Conservation (phyloP, 2,113 vertebrate genomes). For the Crotophaga sulcirostris region DNA sequence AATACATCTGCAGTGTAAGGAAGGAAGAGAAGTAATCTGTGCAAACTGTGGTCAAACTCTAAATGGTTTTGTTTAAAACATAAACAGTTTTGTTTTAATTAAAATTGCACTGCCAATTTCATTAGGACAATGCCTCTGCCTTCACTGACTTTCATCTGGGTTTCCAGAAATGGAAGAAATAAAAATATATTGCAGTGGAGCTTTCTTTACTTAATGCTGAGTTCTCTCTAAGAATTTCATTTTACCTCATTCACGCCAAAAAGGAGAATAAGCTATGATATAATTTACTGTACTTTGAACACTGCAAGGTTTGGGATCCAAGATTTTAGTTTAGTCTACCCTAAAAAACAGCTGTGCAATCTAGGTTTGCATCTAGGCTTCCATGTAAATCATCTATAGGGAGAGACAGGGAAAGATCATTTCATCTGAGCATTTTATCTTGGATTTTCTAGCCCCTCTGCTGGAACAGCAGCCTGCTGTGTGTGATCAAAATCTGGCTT, state of each 20-base stretch:
- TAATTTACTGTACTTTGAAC: background rate
- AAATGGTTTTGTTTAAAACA: background rate
- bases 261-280: background rate
- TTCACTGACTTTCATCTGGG: background rate
- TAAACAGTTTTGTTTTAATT: background rate
- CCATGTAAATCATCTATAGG: background rate
- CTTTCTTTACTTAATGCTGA: background rate
- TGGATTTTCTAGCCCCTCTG: background rate
- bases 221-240: background rate
- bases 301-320: background rate
- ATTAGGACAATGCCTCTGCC: background rate
- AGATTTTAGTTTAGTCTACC: conserved; percentile 20
- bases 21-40: background rate
- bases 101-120: background rate
- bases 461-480: background rate
- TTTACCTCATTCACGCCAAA: background rate
- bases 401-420: background rate
- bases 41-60: background rate
- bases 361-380: background rate
- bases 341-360: background rate
- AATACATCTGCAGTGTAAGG: background rate
- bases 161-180: background rate
- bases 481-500: background rate
- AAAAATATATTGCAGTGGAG: background rate
- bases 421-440: background rate